A percentile compares a stretch with the other conserved stretches of the same genome.
These are phyloP conservation scores for Cuniculus paca DNA, from an alignment of 2,797 vertebrate species.

Conservation along the genomic window DNA sequence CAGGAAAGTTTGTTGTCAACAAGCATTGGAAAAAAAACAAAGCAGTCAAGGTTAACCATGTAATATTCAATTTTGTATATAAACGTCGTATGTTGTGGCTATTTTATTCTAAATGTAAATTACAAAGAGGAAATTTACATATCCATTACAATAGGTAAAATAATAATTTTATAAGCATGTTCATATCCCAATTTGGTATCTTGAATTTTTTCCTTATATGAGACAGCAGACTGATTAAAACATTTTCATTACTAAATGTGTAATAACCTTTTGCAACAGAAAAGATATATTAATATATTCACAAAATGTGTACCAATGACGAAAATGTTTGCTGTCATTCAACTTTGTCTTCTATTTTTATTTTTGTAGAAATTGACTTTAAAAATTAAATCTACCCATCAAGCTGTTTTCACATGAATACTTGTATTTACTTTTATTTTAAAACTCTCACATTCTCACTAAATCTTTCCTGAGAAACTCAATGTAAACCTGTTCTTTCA, in stretches of 20 bases:
- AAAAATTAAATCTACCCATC: not conserved
- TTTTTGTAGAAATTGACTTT: not conserved
- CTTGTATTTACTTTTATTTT: not conserved
- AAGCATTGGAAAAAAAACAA: not conserved
- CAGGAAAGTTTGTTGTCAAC: not conserved
- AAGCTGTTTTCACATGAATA: not conserved
- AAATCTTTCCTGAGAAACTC: not conserved
- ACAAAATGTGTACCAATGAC: not conserved
- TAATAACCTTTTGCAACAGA: not conserved
- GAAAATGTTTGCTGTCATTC: not conserved
- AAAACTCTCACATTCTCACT: not conserved
- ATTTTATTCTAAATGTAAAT: conserved; percentile 1
- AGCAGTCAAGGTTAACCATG: not conserved
- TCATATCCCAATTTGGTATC: not conserved
- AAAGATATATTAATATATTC: not conserved
- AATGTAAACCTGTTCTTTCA: not conserved
- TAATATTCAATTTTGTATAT: conserved; percentile 4
- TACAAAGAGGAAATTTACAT: not conserved
- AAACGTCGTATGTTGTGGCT: not conserved
- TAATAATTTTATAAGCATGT: not conserved
- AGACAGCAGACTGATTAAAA: not conserved
- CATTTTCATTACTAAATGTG: not conserved
- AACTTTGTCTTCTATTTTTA: not conserved
- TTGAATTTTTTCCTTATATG: not conserved
- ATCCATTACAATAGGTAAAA: not conserved